Evolutionary conservation across 2,113 vertebrate genomes (phyloP), one percentile per base, ranked within the genome.

Genomic region (Salvelinus alpinus): DNA sequence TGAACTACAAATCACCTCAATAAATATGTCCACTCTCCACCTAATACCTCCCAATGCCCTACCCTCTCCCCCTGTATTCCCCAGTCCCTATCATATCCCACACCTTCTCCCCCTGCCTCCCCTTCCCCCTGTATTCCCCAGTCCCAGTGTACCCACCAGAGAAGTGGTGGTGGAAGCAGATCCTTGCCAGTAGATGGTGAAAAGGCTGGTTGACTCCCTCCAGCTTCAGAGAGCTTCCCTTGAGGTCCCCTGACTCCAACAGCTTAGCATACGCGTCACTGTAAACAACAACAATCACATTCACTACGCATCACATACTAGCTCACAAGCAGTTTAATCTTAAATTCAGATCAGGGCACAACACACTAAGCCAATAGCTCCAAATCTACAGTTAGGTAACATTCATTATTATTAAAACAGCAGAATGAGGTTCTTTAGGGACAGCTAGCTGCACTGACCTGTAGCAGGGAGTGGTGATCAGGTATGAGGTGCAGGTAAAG

Each of bases 151-250:
- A 7, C 54, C 54, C 94, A 99, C 98, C 96, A 70, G 98, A 98
- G 89, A 99, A 99, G 88, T 96, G 98, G 86, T 99, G 98, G 85
- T 97, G 94, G 88, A 99, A 99, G 92, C 96, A 99, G 89, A 99
- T 96, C 92, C 95, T 96, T 82, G 98, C 96, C 90, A 99, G 92
- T 77, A 99, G 92, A 82, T 97, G 97, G 34, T 97, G 97, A 89
- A 99, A 99, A 76, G 97, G 96, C 93, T 96, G 94, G 81, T 77
- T 94, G 84, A 97, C 92, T 71, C 94, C 94, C 60, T 98, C 96
- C 54, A 98, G 95, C 89, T 90, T 94, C 82, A 99, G 74, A 1
- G 95, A 96, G 86, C 93, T 96, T 92, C 95, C 90, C 85, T 96
- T 96, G 89, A 99, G 91, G 81, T 99, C 98, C 44, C 95, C 97